A percentile compares a stretch with the other conserved stretches of the same genome.
Conservation (phyloP, 2,797 vertebrate genomes). For the Micromesistius poutassou region DNA sequence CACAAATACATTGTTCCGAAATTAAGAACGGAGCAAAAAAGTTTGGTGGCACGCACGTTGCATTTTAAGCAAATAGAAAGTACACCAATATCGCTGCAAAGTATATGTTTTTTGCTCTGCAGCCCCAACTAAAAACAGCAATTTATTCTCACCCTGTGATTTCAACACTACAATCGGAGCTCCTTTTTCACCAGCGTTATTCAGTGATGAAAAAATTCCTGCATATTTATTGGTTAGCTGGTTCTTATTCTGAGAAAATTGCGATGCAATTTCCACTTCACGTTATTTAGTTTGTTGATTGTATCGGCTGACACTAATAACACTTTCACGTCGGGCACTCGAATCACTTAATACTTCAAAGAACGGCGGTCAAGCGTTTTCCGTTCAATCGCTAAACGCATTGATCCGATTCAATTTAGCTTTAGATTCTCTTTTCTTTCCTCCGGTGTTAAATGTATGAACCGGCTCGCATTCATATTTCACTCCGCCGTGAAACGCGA, state of each 20-base stretch:
- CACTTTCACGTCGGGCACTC: background rate
- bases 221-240: constrained; percentile 22
- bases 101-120: too few species aligned
- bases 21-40: background rate
- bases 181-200: background rate
- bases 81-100: background rate
- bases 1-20: background rate
- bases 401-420: constrained; percentile 48
- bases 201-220: background rate
- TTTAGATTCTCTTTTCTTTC: constrained; percentile 24
- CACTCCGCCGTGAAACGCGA: constrained; percentile 49
- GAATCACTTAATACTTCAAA: background rate
- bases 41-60: background rate
- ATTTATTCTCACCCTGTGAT: background rate
- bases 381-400: constrained; percentile 9
- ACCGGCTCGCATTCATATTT: constrained; percentile 63
- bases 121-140: background rate
- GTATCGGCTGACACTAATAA: constrained; percentile 22
- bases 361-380: background rate
- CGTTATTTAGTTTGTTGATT: constrained; percentile 50
- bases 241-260: constrained; percentile 29
- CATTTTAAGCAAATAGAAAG: background rate
- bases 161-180: background rate
- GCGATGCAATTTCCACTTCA: constrained; percentile 41
- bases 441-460: constrained; percentile 41